Conservation (phyloP, 2,113 vertebrate species). For the Cygnus buccinator region DNA sequence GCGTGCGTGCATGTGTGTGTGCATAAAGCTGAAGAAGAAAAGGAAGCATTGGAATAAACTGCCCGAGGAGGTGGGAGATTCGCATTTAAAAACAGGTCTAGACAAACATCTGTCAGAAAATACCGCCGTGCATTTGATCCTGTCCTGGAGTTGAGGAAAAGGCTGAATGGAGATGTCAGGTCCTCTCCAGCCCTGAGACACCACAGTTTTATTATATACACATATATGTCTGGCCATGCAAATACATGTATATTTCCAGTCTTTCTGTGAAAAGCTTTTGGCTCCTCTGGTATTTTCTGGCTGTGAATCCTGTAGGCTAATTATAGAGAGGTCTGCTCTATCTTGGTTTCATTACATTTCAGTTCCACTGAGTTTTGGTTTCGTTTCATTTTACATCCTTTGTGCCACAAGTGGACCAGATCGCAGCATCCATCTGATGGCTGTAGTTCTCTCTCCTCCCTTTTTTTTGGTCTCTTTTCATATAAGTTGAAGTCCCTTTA, state of each 20-base stretch:
- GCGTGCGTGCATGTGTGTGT: not conserved
- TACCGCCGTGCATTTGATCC: not conserved
- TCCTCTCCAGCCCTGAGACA: not conserved
- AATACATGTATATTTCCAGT: not conserved
- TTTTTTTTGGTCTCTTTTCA: not conserved
- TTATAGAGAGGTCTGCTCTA: not conserved
- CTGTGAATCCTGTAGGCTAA: not conserved
- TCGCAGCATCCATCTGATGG: not conserved
- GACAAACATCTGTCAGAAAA: slow-evolving; percentile 59
- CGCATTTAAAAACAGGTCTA: slow-evolving; percentile 50
- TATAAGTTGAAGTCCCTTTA: not conserved
- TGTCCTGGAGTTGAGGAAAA: not conserved
- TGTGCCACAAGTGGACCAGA: not conserved
- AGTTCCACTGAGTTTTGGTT: not conserved
- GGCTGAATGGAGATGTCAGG: not conserved
- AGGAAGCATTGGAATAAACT: slow-evolving; percentile 8
- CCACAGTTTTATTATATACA: not conserved
- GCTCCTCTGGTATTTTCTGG: not conserved
- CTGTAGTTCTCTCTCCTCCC: not conserved
- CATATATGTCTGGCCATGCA: rapidly evolving
- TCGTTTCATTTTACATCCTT: not conserved
- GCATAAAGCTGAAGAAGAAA: slow-evolving; percentile 1
- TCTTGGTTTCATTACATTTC: not conserved
- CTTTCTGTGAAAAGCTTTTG: not conserved
- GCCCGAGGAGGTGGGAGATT: slow-evolving; percentile 50